A percentile compares a stretch with the other conserved stretches of the same genome.
Evolutionary conservation across 2,797 vertebrate species (phyloP).

Genomic region (Rhincodon typus): DNA sequence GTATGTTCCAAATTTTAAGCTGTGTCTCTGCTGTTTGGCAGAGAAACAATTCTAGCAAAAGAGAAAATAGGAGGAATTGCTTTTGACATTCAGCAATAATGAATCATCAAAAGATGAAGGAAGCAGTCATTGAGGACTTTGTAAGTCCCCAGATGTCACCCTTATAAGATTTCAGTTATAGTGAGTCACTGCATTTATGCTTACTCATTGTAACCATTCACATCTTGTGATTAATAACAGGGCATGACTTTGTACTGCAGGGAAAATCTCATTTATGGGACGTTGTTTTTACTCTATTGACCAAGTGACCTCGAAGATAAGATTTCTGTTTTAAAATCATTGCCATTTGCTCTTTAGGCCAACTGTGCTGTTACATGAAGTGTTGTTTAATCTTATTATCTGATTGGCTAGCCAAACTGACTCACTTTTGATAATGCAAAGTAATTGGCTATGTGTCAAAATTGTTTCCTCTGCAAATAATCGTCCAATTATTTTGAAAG

Average conservation of each 20-base stretch:
- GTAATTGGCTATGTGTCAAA: background rate
- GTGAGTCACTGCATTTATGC: constrained; percentile 24
- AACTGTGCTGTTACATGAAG: background rate
- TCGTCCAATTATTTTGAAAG: too few relatives aligned
- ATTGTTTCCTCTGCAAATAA: background rate
- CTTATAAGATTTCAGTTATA: background rate
- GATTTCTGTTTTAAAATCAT: background rate
- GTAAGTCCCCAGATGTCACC: background rate
- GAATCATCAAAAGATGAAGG: background rate
- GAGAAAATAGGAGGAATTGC: background rate
- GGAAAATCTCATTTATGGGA: background rate
- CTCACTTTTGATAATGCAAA: constrained; percentile 14
- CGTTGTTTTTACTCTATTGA: background rate
- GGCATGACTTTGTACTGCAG: too few relatives aligned
- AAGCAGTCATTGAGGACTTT: background rate
- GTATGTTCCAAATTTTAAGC: background rate
- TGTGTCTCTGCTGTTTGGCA: background rate
- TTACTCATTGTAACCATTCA: background rate
- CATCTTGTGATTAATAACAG: background rate
- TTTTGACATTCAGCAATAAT: background rate
- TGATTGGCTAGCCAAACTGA: background rate
- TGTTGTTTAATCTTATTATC: background rate
- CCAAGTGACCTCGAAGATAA: background rate
- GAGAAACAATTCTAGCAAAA: background rate
- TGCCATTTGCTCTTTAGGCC: background rate